phyloP scores from a whole-genome alignment of 2,113 vertebrate genomes.

The Pomatostomus ruficeps region DNA sequence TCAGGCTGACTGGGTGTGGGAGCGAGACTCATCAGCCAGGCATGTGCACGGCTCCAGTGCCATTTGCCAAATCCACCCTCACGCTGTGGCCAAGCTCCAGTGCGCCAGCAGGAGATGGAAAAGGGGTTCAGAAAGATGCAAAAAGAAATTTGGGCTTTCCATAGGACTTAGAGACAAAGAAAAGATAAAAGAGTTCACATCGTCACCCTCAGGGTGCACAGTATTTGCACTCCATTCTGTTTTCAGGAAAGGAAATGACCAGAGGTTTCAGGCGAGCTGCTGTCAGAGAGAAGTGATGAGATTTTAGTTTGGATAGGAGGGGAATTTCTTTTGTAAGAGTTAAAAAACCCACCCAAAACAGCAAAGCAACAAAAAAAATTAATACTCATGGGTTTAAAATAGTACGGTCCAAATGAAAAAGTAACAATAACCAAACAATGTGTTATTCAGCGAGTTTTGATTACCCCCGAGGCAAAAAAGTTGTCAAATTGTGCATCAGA shows the following conservation, averaged over 20 bases:
- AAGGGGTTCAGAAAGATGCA: not conserved
- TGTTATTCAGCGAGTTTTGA: not conserved
- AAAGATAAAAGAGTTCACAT: not conserved
- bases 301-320: not conserved
- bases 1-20: not conserved
- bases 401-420: not conserved
- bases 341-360: not conserved
- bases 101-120: not conserved
- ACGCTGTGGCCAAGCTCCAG: not conserved
- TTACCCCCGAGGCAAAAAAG: not conserved
- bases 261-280: not conserved
- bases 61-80: not conserved
- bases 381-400: not conserved
- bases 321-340: not conserved
- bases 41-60: not conserved
- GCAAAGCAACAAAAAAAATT: not conserved
- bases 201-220: not conserved
- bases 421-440: not conserved
- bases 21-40: not conserved
- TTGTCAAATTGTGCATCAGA: not conserved
- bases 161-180: not conserved
- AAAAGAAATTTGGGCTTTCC: not conserved
- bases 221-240: not conserved
- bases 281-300: not conserved
- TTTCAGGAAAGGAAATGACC: not conserved